Percentiles rank a stretch among this genome's conserved stretches.
These are phyloP conservation scores for Hydrotaea cyrtoneurina DNA, from an alignment of 2,888 invertebrate species.

Conservation along the genomic window DNA sequence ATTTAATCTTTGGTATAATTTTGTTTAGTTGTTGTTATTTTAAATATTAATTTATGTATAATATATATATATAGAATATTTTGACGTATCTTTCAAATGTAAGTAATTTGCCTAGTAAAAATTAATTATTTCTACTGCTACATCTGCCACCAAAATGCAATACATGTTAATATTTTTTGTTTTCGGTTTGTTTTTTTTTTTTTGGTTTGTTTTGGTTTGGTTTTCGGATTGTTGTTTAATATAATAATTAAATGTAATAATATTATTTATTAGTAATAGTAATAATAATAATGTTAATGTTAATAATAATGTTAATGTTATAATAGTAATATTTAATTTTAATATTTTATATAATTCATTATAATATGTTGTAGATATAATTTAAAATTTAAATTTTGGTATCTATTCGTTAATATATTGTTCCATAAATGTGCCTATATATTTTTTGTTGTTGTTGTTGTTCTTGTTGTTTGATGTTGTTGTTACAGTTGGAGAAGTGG, in stretches of 20 bases:
- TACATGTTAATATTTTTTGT: constrained; percentile 59
- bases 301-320: constrained; percentile 55
- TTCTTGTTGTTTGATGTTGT: constrained; percentile 55
- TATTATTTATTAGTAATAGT: constrained; percentile 44
- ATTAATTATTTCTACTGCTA: constrained; percentile 68
- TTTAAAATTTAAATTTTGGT: constrained; percentile 65
- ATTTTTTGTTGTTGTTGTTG: constrained; percentile 58
- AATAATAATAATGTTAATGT: constrained; percentile 53
- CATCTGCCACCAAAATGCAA: constrained; percentile 68
- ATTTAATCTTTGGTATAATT: constrained; percentile 67
- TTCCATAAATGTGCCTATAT: constrained; percentile 65
- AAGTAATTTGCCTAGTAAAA: constrained; percentile 66
- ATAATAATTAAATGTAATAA: constrained; percentile 30
- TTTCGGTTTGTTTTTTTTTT: constrained; percentile 27
- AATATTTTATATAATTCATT: constrained; percentile 41
- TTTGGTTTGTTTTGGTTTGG: constrained; percentile 36
- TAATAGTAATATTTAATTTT: constrained; percentile 52
- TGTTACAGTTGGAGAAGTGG: constrained; percentile 40
- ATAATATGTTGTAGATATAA: constrained; percentile 53
- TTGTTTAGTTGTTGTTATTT: constrained; percentile 46
- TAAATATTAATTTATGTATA: constrained; percentile 60
- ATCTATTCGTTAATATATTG: constrained; percentile 66
- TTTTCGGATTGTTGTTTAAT: constrained; percentile 49
- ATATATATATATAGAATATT: constrained; percentile 64
- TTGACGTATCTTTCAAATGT: constrained; percentile 62